phyloP scores from a whole-genome alignment of 2,888 invertebrate species.

The Dryobota labecula region DNA sequence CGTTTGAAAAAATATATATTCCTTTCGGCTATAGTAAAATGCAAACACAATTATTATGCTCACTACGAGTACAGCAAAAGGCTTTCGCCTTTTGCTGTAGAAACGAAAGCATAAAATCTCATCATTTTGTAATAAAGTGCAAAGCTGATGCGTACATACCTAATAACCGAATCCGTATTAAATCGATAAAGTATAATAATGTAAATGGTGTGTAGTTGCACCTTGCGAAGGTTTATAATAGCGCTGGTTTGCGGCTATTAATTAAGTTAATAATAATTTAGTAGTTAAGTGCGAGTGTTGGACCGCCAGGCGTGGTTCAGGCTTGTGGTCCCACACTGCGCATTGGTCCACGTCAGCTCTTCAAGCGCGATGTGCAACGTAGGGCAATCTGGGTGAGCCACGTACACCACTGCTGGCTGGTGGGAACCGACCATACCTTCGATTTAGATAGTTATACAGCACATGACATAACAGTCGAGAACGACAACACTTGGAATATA shows the following conservation, averaged over 20 bases:
- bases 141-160: constrained; percentile 67
- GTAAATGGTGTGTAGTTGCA: constrained; percentile 49
- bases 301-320: constrained; percentile 52
- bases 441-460: constrained; percentile 49
- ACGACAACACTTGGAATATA: constrained; percentile 19
- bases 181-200: constrained; percentile 74
- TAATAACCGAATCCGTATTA: constrained; percentile 73
- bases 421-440: constrained; percentile 50
- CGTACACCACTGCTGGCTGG: constrained; percentile 38
- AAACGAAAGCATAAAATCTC: constrained; percentile 34
- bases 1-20: constrained; percentile 73
- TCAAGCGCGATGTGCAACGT: constrained; percentile 45
- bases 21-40: constrained; percentile 60
- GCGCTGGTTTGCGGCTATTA: constrained; percentile 69
- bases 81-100: constrained; percentile 15
- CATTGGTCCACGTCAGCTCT: constrained; percentile 77
- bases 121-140: constrained; percentile 63
- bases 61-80: constrained; percentile 43
- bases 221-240: constrained; percentile 66
- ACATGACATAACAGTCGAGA: constrained; percentile 29
- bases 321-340: constrained; percentile 64
- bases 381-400: constrained; percentile 44
- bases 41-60: constrained; percentile 56
- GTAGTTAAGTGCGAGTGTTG: constrained; percentile 37
- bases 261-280: constrained; percentile 73